A percentile compares a stretch with the other conserved stretches of the same genome.
Conservation (phyloP, 2,888 invertebrate species). For the Coelopa pilipes region DNA sequence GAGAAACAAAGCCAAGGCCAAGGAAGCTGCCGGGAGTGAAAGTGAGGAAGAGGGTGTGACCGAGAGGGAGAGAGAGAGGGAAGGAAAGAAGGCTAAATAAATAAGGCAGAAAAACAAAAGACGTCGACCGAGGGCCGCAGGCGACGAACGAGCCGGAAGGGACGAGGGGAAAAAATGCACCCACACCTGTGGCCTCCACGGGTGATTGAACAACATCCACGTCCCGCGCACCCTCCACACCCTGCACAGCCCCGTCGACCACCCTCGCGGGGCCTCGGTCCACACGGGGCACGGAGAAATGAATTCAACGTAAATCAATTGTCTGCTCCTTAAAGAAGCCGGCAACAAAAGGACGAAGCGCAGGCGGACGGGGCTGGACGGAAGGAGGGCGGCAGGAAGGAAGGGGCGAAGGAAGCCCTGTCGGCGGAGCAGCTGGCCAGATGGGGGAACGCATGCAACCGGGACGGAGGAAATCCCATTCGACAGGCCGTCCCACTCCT, state of each 20-base stretch:
- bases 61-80: no score
- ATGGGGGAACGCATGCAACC: not conserved
- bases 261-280: no score
- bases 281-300: not conserved
- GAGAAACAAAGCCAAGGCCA: no score
- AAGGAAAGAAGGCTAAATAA: not conserved
- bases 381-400: not conserved
- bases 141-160: not conserved
- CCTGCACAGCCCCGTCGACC: not conserved
- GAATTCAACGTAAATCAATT: conserved; percentile 46
- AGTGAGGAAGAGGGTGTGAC: no score
- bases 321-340: conserved; percentile 37
- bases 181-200: conserved; percentile 26
- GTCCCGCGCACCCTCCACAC: conserved; percentile 17
- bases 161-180: not conserved
- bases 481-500: not conserved
- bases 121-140: not conserved
- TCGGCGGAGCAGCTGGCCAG: not conserved
- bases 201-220: conserved; percentile 35
- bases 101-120: not conserved
- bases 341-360: not conserved
- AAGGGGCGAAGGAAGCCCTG: not conserved
- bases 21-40: no score
- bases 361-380: not conserved
- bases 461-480: not conserved